These are phyloP conservation scores for Netelia inedita DNA, from an alignment of 2,888 invertebrate genomes.

Conservation along the genomic window DNA sequence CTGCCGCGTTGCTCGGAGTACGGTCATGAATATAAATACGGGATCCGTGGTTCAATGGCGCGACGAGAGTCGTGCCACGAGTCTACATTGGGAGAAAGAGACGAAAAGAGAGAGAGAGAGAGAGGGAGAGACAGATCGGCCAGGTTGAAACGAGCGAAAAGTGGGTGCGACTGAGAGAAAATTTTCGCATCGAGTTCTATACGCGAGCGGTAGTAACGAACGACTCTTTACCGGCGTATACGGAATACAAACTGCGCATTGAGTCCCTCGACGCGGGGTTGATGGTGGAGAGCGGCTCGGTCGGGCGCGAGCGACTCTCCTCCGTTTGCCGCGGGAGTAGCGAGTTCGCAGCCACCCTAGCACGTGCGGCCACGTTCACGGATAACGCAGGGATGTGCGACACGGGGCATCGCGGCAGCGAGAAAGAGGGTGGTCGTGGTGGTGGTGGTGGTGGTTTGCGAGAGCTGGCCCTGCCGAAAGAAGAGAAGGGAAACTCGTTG, in stretches of 20 bases:
- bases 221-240: conserved; percentile 77
- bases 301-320: conserved; percentile 28
- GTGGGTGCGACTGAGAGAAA: conserved; percentile 51
- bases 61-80: conserved; percentile 20
- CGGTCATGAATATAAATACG: conserved; percentile 77
- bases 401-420: conserved; percentile 29
- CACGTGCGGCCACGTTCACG: conserved; percentile 77
- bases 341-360: conserved; percentile 67
- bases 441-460: background rate
- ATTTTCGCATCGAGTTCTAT: conserved; percentile 47
- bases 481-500: conserved; percentile 24
- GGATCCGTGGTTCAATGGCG: conserved; percentile 55
- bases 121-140: conserved; percentile 31
- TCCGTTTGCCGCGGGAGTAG: conserved; percentile 17
- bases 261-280: conserved; percentile 67
- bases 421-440: conserved; percentile 25
- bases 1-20: conserved; percentile 60
- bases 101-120: conserved; percentile 30
- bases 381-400: conserved; percentile 63
- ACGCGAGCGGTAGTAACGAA: conserved; percentile 75
- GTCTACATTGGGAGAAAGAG: conserved; percentile 6
- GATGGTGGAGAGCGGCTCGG: conserved; percentile 38
- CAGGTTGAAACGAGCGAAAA: conserved; percentile 43
- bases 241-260: conserved; percentile 81
- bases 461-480: background rate